Conservation (phyloP, 2,888 invertebrate species). For the Drosophila prostipennis region DNA sequence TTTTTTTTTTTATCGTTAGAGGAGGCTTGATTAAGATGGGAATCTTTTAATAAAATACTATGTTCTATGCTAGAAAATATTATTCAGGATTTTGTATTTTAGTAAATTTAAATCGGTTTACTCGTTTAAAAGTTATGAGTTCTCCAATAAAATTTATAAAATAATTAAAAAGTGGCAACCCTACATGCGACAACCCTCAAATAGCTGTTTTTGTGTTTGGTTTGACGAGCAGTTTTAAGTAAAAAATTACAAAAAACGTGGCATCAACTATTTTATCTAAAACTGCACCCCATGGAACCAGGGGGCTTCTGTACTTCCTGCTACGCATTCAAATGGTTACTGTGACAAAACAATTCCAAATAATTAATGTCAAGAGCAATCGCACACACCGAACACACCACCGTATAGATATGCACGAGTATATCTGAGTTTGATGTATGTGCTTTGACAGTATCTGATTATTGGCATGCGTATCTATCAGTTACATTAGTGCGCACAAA, state of each 20-base stretch:
- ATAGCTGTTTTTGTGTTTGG: too few species aligned
- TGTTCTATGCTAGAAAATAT: background rate
- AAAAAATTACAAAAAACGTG: too few species aligned
- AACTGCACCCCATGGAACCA: background rate
- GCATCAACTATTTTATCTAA: background rate
- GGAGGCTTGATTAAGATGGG: constrained; percentile 8
- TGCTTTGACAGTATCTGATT: constrained; percentile 51
- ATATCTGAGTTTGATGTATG: constrained; percentile 39
- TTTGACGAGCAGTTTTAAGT: too few species aligned
- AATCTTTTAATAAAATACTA: constrained; percentile 8
- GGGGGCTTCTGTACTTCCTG: constrained; percentile 19
- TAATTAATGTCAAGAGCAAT: constrained; percentile 77
- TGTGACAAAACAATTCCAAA: constrained; percentile 74
- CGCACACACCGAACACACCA: constrained; percentile 1
- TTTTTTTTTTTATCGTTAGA: constrained; percentile 4
- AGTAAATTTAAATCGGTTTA: too few species aligned
- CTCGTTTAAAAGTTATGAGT: too few species aligned
- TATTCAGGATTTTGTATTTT: background rate
- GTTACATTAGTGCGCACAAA: constrained; percentile 41
- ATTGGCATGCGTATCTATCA: constrained; percentile 52
- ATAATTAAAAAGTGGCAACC: too few species aligned
- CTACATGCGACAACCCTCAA: too few species aligned
- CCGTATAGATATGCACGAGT: constrained; percentile 23
- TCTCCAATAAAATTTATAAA: too few species aligned
- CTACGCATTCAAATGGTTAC: constrained; percentile 39